Evolutionary conservation across 1,140 invertebrate species (phyloP), one percentile per base, ranked within the genome.

Genomic region (Adoxophyes honmai): DNA sequence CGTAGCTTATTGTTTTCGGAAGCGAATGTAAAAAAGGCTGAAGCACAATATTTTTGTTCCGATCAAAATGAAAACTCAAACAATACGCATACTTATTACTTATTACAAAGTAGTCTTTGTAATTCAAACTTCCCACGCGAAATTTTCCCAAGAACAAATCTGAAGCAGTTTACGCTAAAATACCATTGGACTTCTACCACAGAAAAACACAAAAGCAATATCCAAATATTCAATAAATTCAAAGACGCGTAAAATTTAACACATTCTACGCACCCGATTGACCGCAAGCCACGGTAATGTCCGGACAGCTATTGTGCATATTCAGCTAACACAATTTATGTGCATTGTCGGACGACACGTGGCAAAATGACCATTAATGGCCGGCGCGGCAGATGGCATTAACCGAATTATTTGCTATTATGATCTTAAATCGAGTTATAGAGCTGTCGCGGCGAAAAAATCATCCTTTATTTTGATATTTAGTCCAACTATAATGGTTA

Each of bases 321-420:
- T 81, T 81, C 67, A 75, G 60, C 68, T 81, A 78, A 77, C 78
- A 68, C 74, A 61, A 79, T 83, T 79, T 77, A 77, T 73, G 37
- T 57, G 72, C 57, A 69, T 78, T 78, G 63, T 81, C 55, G 39
- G 36, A 55, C 44, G 76, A 78, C 83, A 81, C 83, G 78, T 81
- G 81, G 62, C 75, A 68, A 74, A 72, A 68, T 68, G 59, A 58
- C 59, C 60, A 54, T 18, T 34, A 42, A 51, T 33, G 21, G 60
- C 70, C 81, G 81, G 80, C 81, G 82, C 80, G 65, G 70, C 71
- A 70, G 68, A 59, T 56, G 65, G 60, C 66, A 54, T 66, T 67
- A 65, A 54, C 55, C 54, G 60, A 66, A 75, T 75, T 70, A 72
- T 59, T 58, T 60, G 61, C 54, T 55, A 68, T 73, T 73, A 63